Conservation (phyloP, 2,888 invertebrate species). For the Lasioglossum pauxillum region DNA sequence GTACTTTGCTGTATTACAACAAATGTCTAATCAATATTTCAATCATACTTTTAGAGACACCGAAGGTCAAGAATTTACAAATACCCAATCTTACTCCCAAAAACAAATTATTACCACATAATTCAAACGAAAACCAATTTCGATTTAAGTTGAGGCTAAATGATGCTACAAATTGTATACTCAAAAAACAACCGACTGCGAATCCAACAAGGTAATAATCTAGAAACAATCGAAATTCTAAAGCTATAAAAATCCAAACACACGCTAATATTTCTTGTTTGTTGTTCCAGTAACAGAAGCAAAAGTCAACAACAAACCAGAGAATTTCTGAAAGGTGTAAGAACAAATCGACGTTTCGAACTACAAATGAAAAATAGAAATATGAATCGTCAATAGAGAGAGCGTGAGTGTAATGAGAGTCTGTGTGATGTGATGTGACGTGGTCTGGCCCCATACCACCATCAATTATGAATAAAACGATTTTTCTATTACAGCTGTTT, state of each 20-base stretch:
- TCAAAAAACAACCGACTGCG: constrained; percentile 51
- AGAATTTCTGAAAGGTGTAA: constrained; percentile 87
- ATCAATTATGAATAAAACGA: background rate
- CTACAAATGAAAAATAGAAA: constrained; percentile 89
- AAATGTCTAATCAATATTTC: background rate
- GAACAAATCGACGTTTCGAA: constrained; percentile 90
- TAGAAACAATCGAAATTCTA: background rate
- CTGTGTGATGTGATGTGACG: too few relatives aligned
- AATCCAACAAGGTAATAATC: constrained; percentile 39
- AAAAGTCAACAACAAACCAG: constrained; percentile 85
- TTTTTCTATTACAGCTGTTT: background rate
- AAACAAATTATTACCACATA: constrained; percentile 22
- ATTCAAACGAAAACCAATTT: constrained; percentile 81
- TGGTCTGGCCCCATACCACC: too few relatives aligned
- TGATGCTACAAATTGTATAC: constrained; percentile 71
- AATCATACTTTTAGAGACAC: constrained; percentile 41
- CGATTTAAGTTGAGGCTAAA: constrained; percentile 85
- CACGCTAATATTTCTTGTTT: constrained; percentile 8
- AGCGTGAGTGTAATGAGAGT: background rate
- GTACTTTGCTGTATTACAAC: background rate
- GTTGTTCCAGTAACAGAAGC: constrained; percentile 66
- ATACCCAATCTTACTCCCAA: background rate
- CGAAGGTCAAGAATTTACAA: background rate
- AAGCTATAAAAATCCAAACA: background rate
- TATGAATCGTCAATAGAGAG: constrained; percentile 67